Conservation (phyloP, 2,888 invertebrate species). For the Pecten maximus region DNA sequence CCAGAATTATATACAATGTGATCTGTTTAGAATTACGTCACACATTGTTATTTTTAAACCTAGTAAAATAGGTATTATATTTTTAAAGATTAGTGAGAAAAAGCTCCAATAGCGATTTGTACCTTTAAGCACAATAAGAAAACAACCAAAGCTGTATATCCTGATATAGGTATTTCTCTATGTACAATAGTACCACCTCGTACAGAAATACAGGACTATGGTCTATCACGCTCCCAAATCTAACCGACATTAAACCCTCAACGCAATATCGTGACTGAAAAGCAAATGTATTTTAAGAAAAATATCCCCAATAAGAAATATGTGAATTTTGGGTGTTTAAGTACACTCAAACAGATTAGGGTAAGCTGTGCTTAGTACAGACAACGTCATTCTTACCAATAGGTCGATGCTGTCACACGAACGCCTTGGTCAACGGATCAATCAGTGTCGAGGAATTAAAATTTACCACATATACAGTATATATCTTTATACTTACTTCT, state of each 20-base stretch:
- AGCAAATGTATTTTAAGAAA: background rate
- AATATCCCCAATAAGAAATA: constrained; percentile 11
- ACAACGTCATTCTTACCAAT: background rate
- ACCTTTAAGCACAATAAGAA: background rate
- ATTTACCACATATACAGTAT: too few species aligned
- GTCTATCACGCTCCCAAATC: background rate
- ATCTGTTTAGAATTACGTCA: too few species aligned
- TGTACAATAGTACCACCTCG: background rate
- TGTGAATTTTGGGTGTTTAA: background rate
- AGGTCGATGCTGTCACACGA: too few species aligned
- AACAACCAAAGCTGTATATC: background rate
- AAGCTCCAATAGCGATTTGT: background rate
- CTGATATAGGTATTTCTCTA: background rate
- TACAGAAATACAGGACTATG: background rate
- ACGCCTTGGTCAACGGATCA: too few species aligned
- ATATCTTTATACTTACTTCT: too few species aligned
- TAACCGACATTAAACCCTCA: background rate
- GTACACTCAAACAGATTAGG: background rate
- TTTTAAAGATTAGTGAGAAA: too few species aligned
- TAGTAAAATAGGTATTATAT: too few species aligned
- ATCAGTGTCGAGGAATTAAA: too few species aligned
- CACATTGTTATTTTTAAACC: too few species aligned
- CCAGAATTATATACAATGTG: too few species aligned
- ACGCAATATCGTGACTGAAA: background rate
- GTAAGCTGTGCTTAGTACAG: background rate